Evolutionary conservation across 2,797 vertebrate genomes (phyloP), one percentile per base, ranked within the genome.

Genomic region (Schizothorax lantsangensis): DNA sequence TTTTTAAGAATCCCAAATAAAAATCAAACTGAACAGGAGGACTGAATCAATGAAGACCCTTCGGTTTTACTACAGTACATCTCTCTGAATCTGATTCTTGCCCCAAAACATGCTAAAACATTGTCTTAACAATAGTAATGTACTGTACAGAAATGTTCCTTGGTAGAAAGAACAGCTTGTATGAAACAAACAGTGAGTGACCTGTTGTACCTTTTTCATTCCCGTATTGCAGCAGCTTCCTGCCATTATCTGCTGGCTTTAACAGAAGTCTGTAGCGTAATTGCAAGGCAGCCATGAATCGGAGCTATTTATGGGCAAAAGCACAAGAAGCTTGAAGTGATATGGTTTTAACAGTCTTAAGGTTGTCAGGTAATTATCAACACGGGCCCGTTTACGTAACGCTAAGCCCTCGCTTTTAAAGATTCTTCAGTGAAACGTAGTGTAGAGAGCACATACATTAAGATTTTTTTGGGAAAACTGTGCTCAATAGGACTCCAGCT

Each of bases 341-440:
- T 90, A 91, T 88, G 93, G 91, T 91, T 93, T 93, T 95, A 96
- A 96, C 95, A 96, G 95, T 95, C 95, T 94, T 95, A 92, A 93
- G 93, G 94, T 95, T 94, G 91, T 94, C 90, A 92, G 90, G 90
- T 94, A 92, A 94, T 93, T 89, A 87, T 92, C 64, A 66, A 78
- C 12, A 77, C 36, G 59, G 47, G 74, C 66, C 23, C 30, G 19
- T 73, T 88, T 57, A 87, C 4, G 11, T 86, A 83, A 72, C 47
- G n/a, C 38, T 83, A 86, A 73, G 47, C 84, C 83, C 80, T 83
- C 64, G 30, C 71, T 43, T 79, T 75, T 30, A 43, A 69, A 54
- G 14, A n/a, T 54, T 26, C 45, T 19, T 59, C 38, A 23, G 30
- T 89, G 30, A 84, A 81, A 69, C 4, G 8, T 64, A 40, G 21